Percentiles rank a stretch among this genome's conserved stretches.
Conservation (phyloP, 2,797 vertebrate species). For the Macrochelys suwanniensis region DNA sequence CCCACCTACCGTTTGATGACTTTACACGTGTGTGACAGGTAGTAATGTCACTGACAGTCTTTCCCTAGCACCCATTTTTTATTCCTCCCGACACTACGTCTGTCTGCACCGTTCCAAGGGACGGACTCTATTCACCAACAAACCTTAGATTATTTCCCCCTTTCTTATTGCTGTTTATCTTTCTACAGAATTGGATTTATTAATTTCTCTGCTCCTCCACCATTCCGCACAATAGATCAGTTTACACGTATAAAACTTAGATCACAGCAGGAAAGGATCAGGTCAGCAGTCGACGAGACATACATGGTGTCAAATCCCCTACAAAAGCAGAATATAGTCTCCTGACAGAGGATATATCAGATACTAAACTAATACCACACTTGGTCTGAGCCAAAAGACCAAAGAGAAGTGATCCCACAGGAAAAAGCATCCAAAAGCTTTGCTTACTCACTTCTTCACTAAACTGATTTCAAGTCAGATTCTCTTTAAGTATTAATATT, state of each 20-base stretch:
- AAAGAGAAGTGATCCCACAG: background rate
- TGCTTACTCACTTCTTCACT: accelerated
- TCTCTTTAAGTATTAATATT: conserved; percentile 24
- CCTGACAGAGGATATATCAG: conserved; percentile 11
- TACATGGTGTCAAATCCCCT: background rate
- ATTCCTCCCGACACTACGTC: conserved; percentile 43
- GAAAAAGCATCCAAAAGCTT: background rate
- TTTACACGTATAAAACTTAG: background rate
- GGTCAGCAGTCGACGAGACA: background rate
- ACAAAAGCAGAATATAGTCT: background rate
- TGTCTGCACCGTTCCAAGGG: background rate
- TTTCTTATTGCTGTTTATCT: background rate
- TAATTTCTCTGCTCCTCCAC: background rate
- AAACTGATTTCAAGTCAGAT: background rate
- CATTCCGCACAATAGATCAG: background rate
- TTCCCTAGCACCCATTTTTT: conserved; percentile 65
- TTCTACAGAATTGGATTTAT: background rate
- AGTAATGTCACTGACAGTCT: conserved; percentile 75
- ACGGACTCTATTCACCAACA: accelerated
- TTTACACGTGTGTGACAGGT: conserved; percentile 77
- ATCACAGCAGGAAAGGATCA: background rate
- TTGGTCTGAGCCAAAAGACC: conserved; percentile 16
- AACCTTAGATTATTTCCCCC: background rate
- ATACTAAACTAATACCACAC: background rate
- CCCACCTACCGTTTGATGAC: conserved; percentile 74